Evolutionary conservation across 2,113 vertebrate species (phyloP).

Genomic region (Vulpes vulpes): DNA sequence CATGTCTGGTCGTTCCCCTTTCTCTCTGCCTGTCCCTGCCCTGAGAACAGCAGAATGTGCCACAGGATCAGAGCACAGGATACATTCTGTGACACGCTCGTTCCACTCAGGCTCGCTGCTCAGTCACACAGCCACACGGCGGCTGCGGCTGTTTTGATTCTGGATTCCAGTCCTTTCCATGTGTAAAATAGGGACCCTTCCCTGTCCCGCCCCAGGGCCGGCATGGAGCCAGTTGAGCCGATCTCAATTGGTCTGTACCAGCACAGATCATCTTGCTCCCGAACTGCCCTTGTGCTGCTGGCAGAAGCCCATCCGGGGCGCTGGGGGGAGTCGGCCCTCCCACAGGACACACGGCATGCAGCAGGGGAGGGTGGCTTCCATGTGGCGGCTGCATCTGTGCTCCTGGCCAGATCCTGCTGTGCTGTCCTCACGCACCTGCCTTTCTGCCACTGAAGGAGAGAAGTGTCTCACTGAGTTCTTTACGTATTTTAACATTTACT

Average conservation of each 20-base stretch:
- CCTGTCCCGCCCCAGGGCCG: fast-evolving
- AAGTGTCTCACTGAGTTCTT: background rate
- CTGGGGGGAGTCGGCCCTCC: background rate
- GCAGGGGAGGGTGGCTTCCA: too few species aligned
- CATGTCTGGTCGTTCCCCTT: background rate
- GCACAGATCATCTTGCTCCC: background rate
- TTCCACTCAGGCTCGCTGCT: background rate
- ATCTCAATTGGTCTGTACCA: fast-evolving
- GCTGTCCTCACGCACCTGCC: background rate
- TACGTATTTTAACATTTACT: background rate
- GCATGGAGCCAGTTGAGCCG: background rate
- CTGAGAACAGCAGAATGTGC: fast-evolving
- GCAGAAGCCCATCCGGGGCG: background rate
- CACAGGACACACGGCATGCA: too few species aligned
- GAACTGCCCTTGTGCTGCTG: background rate
- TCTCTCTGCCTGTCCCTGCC: background rate
- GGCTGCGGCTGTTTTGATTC: background rate
- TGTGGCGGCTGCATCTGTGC: too few species aligned
- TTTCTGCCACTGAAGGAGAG: background rate
- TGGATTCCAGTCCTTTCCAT: too few species aligned
- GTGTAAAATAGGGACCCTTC: fast-evolving
- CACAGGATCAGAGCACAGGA: too few species aligned
- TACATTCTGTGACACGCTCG: background rate
- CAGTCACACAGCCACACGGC: background rate
- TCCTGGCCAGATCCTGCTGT: too few species aligned